These are phyloP conservation scores for Chiloscyllium plagiosum DNA, from an alignment of 2,113 vertebrate species.

Conservation along the genomic window DNA sequence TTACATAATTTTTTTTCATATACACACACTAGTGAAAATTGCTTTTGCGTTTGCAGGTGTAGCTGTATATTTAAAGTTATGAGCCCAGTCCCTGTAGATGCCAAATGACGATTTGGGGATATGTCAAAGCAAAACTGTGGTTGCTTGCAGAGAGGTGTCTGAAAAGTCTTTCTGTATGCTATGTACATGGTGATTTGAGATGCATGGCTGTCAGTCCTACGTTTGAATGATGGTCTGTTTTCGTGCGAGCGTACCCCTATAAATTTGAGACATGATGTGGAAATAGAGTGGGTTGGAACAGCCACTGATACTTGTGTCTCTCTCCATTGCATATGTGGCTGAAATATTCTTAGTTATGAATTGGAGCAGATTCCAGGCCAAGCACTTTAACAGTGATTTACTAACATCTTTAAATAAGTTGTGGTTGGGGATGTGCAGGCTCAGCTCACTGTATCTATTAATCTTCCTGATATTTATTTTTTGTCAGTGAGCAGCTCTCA, in stretches of 20 bases:
- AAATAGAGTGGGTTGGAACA: background rate
- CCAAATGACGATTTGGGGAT: background rate
- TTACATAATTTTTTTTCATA: background rate
- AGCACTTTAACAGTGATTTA: background rate
- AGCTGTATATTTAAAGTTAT: background rate
- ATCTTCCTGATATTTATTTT: background rate
- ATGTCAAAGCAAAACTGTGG: background rate
- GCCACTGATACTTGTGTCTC: background rate
- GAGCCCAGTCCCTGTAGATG: background rate
- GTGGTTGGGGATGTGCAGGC: background rate
- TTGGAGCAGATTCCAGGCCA: background rate
- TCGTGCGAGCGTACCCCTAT: background rate
- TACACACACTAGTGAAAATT: background rate
- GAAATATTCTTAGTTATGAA: background rate
- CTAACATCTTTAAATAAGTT: background rate
- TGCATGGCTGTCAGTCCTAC: background rate
- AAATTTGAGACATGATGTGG: background rate
- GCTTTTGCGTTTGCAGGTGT: background rate
- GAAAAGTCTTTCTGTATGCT: background rate
- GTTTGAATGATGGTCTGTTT: background rate
- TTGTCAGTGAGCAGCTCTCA: background rate
- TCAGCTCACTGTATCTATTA: background rate
- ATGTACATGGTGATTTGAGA: background rate
- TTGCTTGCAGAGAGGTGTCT: too few relatives aligned
- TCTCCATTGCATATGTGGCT: background rate